These are phyloP conservation scores for Eremobia ochroleuca DNA, from an alignment of 2,888 invertebrate genomes.

Conservation along the genomic window DNA sequence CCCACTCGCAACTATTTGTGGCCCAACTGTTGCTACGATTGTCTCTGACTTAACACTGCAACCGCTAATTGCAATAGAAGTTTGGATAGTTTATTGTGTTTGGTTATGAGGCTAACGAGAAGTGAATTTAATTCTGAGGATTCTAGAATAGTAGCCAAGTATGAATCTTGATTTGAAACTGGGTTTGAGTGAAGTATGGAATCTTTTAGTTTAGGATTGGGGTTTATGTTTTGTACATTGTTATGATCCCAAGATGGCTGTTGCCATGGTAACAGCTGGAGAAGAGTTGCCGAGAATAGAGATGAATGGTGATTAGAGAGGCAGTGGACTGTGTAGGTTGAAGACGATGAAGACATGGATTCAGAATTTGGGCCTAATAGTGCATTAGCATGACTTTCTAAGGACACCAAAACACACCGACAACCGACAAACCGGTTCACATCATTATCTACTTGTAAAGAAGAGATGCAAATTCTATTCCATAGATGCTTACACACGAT, in stretches of 20 bases:
- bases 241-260: too few relatives aligned
- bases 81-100: constrained; percentile 18
- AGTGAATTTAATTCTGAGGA: constrained; percentile 11
- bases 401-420: too few relatives aligned
- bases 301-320: background rate
- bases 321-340: background rate
- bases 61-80: constrained; percentile 55
- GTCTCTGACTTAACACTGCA: constrained; percentile 63
- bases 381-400: background rate
- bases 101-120: background rate
- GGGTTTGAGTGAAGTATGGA: background rate
- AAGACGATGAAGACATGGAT: background rate
- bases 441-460: background rate
- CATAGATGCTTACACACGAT: background rate
- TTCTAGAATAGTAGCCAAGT: background rate
- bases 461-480: background rate
- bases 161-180: background rate
- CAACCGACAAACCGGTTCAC: background rate
- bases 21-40: constrained; percentile 52
- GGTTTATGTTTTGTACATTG: background rate
- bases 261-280: background rate
- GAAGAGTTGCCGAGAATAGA: background rate
- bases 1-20: constrained; percentile 64
- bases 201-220: background rate
- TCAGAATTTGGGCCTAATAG: background rate